Percentiles rank a stretch among this genome's conserved stretches.
These are phyloP conservation scores for Florisuga fusca DNA, from an alignment of 2,797 vertebrate genomes.

Conservation along the genomic window DNA sequence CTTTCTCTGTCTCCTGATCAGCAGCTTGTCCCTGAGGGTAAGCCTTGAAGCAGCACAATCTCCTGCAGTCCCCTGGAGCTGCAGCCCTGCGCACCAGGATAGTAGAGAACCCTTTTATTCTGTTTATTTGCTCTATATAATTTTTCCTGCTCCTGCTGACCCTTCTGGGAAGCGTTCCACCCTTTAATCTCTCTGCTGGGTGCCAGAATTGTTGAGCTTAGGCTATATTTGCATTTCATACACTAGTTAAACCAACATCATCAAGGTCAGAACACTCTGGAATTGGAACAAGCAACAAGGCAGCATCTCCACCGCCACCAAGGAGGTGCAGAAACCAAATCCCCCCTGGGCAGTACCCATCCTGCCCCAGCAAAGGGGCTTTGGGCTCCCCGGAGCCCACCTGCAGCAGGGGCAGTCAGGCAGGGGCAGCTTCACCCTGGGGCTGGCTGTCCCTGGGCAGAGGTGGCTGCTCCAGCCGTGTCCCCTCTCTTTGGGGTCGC, in stretches of 20 bases:
- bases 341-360: fast-evolving
- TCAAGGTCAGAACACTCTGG: constrained; percentile 46
- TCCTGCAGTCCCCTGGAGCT: background rate
- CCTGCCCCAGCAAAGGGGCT: background rate
- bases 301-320: background rate
- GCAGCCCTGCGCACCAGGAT: background rate
- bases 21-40: constrained; percentile 32
- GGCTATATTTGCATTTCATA: constrained; percentile 68
- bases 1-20: background rate
- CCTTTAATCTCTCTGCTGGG: constrained; percentile 16
- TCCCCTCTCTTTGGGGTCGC: too few species aligned
- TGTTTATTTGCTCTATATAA: constrained; percentile 57
- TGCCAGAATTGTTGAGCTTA: constrained; percentile 43
- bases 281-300: background rate
- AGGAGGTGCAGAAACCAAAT: background rate
- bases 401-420: too few species aligned
- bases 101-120: constrained; percentile 24
- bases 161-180: constrained; percentile 34
- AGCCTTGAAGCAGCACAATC: constrained; percentile 14
- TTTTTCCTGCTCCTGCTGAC: constrained; percentile 48
- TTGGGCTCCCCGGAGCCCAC: too few species aligned
- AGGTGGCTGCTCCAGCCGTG: background rate
- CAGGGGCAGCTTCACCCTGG: too few species aligned
- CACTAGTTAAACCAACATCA: constrained; percentile 58
- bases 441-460: background rate